Percentiles rank a stretch among this genome's conserved stretches.
phyloP scores from a whole-genome alignment of 2,113 vertebrate species.

The Lichenostomus cassidix region DNA sequence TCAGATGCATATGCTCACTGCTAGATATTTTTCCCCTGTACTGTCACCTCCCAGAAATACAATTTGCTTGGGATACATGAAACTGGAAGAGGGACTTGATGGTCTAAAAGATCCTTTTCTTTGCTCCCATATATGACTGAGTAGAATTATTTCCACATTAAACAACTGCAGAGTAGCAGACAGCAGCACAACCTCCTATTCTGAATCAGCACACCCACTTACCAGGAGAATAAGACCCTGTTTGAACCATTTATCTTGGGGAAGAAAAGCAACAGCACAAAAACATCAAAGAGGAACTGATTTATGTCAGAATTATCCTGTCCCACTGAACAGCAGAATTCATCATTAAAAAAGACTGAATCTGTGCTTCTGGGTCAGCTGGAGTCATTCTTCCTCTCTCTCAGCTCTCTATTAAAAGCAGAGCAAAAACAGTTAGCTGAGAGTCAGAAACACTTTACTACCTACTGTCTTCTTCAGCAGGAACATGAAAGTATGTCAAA shows the following conservation, averaged over 20 bases:
- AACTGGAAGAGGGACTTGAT: neutral
- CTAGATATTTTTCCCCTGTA: neutral
- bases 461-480: neutral
- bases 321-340: conserved; percentile 19
- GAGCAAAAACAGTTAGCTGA: neutral
- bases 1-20: neutral
- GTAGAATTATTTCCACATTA: conserved; percentile 6
- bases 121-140: neutral
- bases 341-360: conserved; percentile 22
- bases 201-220: conserved; percentile 18
- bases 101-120: neutral
- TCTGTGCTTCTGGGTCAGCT: neutral
- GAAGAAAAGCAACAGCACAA: conserved; percentile 8
- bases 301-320: conserved; percentile 44
- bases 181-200: neutral
- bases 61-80: neutral
- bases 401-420: neutral
- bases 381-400: neutral
- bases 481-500: neutral
- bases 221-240: neutral
- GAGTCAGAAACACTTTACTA: neutral
- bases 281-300: conserved; percentile 8
- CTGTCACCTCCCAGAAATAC: neutral
- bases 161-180: neutral
- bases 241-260: conserved; percentile 19